Evolutionary conservation across 2,113 vertebrate genomes (phyloP), one percentile per base, ranked within the genome.

Genomic region (Vidua chalybeata): DNA sequence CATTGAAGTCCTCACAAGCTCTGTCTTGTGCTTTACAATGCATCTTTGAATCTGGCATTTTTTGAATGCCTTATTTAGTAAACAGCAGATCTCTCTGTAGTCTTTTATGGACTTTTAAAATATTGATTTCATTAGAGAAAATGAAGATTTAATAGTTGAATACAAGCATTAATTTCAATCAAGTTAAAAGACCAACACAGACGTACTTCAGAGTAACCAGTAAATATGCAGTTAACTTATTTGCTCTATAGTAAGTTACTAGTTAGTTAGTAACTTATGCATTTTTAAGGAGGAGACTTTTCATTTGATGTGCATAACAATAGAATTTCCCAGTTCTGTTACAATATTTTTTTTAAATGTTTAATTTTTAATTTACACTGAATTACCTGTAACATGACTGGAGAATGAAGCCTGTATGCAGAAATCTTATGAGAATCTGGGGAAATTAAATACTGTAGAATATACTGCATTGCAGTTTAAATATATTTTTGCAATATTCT

Each of bases 21-120:
- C 54, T 0, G 5, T 62, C 31, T 86, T 8, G 4, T 67, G 59
- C 78, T 90, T 90, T 86, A 63, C 23, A 84, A 63, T 79, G 66
- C 81, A 87, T 84, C 51, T 86, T 86, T 90, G 75, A 74, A 80
- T 94, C 52, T 55, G 48, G 23, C 83, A 9, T 21, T 51, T 78
- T 71, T 94, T 67, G 21, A 91, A 85, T 41, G 33, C 26, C 5
- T 83, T 91, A 68, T 86, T 94, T 90, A 58, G 72, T 77, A 96
- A 96, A 96, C 33, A 90, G 33, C 56, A 68, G 27, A 67, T 80
- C 20, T 87, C 51, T 90, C 43, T 90, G 27, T 84, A 68, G 85
- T 86, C 43, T 68, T 87, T 63, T 55, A 37, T 61, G 13, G 15
- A 41, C 43, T 52, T 58, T 26, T 27, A 0, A 1, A 43, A 58